phyloP scores from a whole-genome alignment of 2,113 vertebrate species.

The Hyperoodon ampullatus region DNA sequence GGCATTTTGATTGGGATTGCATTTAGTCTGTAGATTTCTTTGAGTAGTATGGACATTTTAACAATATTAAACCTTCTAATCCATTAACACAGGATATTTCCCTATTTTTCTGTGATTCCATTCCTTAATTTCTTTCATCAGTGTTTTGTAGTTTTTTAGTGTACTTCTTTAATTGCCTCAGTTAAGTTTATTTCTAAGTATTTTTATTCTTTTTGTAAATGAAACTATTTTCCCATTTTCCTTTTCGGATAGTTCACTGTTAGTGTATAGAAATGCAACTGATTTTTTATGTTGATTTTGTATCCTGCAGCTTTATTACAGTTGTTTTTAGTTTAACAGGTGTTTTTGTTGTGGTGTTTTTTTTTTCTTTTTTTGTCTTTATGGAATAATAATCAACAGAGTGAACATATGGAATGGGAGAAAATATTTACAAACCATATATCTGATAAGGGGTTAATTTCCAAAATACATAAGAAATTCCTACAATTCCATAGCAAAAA shows the following conservation, averaged over 20 bases:
- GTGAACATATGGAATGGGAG: not conserved
- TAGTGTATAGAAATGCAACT: not conserved
- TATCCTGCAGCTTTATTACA: not conserved
- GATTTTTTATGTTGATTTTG: not conserved
- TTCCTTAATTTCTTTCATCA: not conserved
- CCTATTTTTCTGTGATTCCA: not conserved
- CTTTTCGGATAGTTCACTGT: not conserved
- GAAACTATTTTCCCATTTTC: not conserved
- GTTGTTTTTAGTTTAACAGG: not conserved
- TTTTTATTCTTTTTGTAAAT: conserved; percentile 14
- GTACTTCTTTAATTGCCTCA: not conserved
- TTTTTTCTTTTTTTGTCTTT: not conserved
- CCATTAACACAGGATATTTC: not conserved
- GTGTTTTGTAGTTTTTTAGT: not conserved
- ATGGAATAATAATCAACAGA: not conserved
- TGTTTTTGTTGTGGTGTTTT: not conserved
- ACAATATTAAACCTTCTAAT: not conserved
- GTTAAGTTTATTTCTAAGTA: not conserved
- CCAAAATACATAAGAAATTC: not conserved
- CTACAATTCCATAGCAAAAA: not conserved
- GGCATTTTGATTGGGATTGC: not conserved
- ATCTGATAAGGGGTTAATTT: not conserved
- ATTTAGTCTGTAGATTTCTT: not conserved
- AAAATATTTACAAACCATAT: not conserved
- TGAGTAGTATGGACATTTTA: not conserved